Base-by-base conservation (phyloP, 2,888 invertebrate species). In the Aromia moschata region DNA sequence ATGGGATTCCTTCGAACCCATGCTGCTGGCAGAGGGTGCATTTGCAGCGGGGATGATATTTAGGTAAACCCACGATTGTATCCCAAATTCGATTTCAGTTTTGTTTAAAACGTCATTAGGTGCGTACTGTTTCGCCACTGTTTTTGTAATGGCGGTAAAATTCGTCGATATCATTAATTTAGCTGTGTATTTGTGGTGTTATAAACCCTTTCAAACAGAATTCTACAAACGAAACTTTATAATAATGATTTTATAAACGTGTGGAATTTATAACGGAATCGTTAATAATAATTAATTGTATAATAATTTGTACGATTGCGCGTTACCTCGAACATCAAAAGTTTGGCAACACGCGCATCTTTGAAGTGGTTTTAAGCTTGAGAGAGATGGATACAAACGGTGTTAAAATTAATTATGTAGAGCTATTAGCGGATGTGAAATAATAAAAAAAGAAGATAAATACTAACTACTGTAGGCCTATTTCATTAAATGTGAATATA, bases 11-110 rank as follows among this genome's bases (percentile, higher is more conserved):
- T 97, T 92, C 79, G 97, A 98, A 82, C 98, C 98, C 0, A 96
- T 96, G 89, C 82, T 98, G 14, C 85, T 98, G 10, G 93, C 94
- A 0, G 95, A 96, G 81, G 93, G 95, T 45, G 92, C 97, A 37
- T 98, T 98, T 79, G 96, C 97, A 0, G 96, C 96, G 0, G 97
- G 94, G 69, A 98, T 97, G 92, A 96, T 98, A 73, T 96, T 95
- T 81, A 89, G 88, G 85, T 87, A 73, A 65, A 53, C 49, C 25
- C 20, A 30, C 15, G 14, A 44, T 60, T 36, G 10, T 30, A 11
- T 14, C 16, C n/a, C 12, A 14, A 51, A 4, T 40, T 40, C n/a
- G 11, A n/a, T n/a, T n/a, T 17, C 25, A 25, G 25, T 5, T 40
- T 15, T 40, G 11, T 2, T 40, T 1, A 15, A 40, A 16, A n/a